Base-by-base conservation (phyloP, 2,113 vertebrate species). In the Sinocyclocheilus grahami region DNA sequence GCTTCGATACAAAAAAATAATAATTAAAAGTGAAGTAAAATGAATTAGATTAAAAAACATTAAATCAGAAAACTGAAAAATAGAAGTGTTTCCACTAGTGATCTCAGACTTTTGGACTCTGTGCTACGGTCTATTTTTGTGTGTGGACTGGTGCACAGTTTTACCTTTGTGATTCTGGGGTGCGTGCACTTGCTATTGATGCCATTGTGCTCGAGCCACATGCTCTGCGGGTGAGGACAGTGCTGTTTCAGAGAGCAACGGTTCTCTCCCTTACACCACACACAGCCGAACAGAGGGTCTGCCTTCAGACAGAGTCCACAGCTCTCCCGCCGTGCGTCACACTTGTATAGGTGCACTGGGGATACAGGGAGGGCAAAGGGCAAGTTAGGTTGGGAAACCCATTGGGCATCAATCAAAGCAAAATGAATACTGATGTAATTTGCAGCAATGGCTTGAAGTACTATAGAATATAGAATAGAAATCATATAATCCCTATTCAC, bases 271-370 rank as follows among this genome's bases (percentile, higher is more conserved):
- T 97, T 97, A 39, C 98, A 99, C 98, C 98, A 99, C 84, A 98
- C 98, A 0, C 98, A 99, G 69, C 97, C 95, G 0, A 98, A 99
- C 86, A 97, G 96, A 0, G 96, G 97, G 91, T 99, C 96, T 0
- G 98, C 98, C 92, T 99, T 99, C 90, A 99, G 96, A 92, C 98
- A 99, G 90, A 99, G 92, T 51, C 98, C 98, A 0, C 98, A 99
- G 95, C 97, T 99, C 88, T 97, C 96, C 0, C 97, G 92, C 92
- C 97, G 96, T 78, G 98, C 98, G 9, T 97, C 97, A 0, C 98
- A 99, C 89, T 99, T 99, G 91, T 99, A 99, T 60, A 99, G 95
- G 92, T 99, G 97, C 89, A 99, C 98, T 99, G 65, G 16, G 20
- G 81, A 83, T 55, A 72, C 63, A 72, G 48, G 24, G 4, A 82